phyloP scores from a whole-genome alignment of 2,888 invertebrate genomes.

The Suillia variegata region DNA sequence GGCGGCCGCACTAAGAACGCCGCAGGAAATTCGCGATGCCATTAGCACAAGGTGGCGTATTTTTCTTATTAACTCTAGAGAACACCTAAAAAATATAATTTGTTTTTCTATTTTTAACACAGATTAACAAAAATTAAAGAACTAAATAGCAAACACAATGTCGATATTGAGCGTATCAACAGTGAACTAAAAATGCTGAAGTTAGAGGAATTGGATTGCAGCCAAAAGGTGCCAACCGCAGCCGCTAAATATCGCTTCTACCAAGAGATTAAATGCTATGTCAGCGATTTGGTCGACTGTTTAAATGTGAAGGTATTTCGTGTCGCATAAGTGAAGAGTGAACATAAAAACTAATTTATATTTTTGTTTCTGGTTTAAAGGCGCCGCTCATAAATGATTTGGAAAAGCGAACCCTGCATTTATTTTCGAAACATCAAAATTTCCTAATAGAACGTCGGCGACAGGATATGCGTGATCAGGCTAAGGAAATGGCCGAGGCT shows the following conservation, averaged over 20 bases:
- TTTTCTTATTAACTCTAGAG: not conserved
- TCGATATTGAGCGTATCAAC: slow-evolving; percentile 60
- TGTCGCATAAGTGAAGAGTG: too few relatives aligned
- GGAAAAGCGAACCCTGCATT: slow-evolving; percentile 77
- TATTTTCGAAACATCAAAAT: slow-evolving; percentile 74
- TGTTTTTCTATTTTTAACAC: slow-evolving; percentile 1
- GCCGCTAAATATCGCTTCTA: slow-evolving; percentile 89
- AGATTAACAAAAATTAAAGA: slow-evolving; percentile 68
- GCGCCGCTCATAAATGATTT: slow-evolving; percentile 75
- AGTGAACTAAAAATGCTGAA: slow-evolving; percentile 59
- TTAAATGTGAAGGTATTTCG: slow-evolving; percentile 97
- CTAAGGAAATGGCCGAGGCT: slow-evolving; percentile 82
- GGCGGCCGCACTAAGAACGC: slow-evolving; percentile 48
- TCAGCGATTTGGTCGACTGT: slow-evolving; percentile 96
- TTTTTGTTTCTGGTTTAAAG: slow-evolving; percentile 54
- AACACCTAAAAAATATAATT: too few relatives aligned
- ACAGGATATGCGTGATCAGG: slow-evolving; percentile 92
- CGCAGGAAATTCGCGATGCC: slow-evolving; percentile 52
- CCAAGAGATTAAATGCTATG: slow-evolving; percentile 94
- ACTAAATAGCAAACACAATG: slow-evolving; percentile 61
- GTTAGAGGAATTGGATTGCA: slow-evolving; percentile 63
- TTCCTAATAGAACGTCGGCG: slow-evolving; percentile 82
- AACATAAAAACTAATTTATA: slow-evolving; percentile 28
- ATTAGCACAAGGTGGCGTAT: slow-evolving; percentile 39
- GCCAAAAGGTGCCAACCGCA: slow-evolving; percentile 64